Evolutionary conservation across 2,888 invertebrate genomes (phyloP).

Genomic region (Pycnomerus fuliginosus): DNA sequence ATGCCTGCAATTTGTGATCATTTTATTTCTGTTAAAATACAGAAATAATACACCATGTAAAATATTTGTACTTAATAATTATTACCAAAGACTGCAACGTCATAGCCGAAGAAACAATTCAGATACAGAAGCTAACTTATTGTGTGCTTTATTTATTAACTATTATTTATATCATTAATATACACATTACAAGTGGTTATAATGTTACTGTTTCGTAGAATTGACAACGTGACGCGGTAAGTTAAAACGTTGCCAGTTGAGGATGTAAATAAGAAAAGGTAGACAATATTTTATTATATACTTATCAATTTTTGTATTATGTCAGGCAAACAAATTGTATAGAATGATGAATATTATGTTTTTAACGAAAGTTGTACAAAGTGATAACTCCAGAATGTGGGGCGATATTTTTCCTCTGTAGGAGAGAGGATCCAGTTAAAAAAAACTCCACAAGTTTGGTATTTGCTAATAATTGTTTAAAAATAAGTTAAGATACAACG

Average conservation of each 20-base stretch:
- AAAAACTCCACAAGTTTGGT: constrained; percentile 20
- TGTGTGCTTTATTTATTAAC: constrained; percentile 29
- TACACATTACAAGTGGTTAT: constrained; percentile 15
- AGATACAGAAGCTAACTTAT: constrained; percentile 21
- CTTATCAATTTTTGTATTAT: too few species aligned
- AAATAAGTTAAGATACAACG: constrained; percentile 24
- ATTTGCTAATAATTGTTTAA: constrained; percentile 19
- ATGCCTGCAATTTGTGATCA: too few species aligned
- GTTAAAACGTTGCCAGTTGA: too few species aligned
- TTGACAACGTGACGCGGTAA: constrained; percentile 9
- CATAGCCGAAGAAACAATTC: constrained; percentile 25
- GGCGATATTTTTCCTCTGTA: constrained; percentile 13
- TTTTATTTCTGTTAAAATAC: too few species aligned
- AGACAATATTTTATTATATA: too few species aligned
- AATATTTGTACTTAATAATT: constrained; percentile 30
- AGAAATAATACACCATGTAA: too few species aligned
- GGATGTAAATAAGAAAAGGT: too few species aligned
- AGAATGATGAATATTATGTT: too few species aligned
- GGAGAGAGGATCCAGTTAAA: constrained; percentile 8
- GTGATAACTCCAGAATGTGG: too few species aligned
- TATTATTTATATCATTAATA: constrained; percentile 14
- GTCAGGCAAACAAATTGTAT: too few species aligned
- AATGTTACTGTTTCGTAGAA: background rate
- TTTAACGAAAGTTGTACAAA: too few species aligned
- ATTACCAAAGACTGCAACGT: constrained; percentile 37